Evolutionary conservation across 2,888 invertebrate species (phyloP), one percentile per base, ranked within the genome.

Genomic region (Aspidiotus rigidus): DNA sequence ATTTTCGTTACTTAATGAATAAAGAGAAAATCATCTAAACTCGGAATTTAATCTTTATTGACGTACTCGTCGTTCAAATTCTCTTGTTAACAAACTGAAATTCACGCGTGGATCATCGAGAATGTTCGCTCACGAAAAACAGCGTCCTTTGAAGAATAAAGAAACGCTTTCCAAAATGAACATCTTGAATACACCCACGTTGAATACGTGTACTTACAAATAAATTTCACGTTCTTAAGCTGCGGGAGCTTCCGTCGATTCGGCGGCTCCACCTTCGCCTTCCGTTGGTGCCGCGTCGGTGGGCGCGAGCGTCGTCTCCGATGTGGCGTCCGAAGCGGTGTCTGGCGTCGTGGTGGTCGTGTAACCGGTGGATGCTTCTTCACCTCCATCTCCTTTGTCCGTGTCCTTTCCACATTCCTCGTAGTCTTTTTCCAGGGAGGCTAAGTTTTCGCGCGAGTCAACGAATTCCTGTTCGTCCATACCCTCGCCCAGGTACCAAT

Each of bases 381-480:
- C 66, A n/a, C 42, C 66, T n/a, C 57, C 66, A 9, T 59, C 66
- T 49, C 49, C 53, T 28, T 66, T 66, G 7, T 40, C 57, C 39
- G 66, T 28, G 11, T 66, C 66, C 40, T 57, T 66, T n/a, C 66
- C 66, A 44, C 66, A 66, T 44, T 66, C 66, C 49, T 66, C 66
- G 53, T 66, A 66, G 44, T 66, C 66, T 57, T 66, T 66, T 16
- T 66, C 66, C 7, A 66, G 39, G 8, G 59, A 13, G 28, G 66
- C 66, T 57, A 66, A 13, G 42, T 66, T 49, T 28, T 66, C 66
- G 7, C 66, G 28, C 8, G 66, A 57, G 15, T 66, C 66, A 13
- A 66, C 66, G n/a, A 66, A 66, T 39, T 66, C 66, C 59, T 66
- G 66, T 44, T 66, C 66, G 53, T 66, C 66, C 66, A 66, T 66